Percentiles rank a stretch among this genome's conserved stretches.
phyloP scores from a whole-genome alignment of 2,797 vertebrate genomes.

The Myotis planiceps region DNA sequence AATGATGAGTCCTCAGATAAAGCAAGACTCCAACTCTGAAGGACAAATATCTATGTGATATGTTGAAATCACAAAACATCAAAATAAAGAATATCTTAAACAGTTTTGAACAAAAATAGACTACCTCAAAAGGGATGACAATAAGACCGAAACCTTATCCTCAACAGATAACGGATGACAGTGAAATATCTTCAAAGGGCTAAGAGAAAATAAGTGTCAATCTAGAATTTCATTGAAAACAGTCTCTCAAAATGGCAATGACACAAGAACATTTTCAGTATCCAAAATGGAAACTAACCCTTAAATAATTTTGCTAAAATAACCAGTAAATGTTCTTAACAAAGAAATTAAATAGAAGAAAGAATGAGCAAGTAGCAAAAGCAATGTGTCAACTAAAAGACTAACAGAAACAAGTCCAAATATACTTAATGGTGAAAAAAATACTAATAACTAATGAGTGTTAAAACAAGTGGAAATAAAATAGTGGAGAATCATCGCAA shows the following conservation, averaged over 20 bases:
- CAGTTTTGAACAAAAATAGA: conserved; percentile 9
- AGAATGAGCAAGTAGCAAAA: background rate
- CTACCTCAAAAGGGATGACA: background rate
- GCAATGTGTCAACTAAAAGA: background rate
- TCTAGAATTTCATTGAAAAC: background rate
- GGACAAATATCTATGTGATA: background rate
- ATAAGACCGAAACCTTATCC: background rate
- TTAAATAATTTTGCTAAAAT: conserved; percentile 1
- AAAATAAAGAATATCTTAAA: conserved; percentile 8
- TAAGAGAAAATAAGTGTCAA: background rate
- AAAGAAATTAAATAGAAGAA: background rate
- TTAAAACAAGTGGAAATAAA: conserved; percentile 34
- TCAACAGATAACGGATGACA: background rate
- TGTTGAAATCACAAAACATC: background rate
- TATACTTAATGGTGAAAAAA: background rate
- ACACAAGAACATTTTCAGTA: background rate
- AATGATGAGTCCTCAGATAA: background rate
- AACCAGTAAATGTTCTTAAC: background rate
- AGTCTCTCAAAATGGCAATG: background rate
- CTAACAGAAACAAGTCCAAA: background rate
- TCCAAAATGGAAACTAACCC: background rate
- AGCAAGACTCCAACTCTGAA: background rate
- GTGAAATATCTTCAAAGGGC: background rate
- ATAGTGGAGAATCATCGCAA: background rate
- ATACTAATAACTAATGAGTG: background rate